These are phyloP conservation scores for Cecidostiba fungosa DNA, from an alignment of 2,888 invertebrate genomes.

Conservation along the genomic window DNA sequence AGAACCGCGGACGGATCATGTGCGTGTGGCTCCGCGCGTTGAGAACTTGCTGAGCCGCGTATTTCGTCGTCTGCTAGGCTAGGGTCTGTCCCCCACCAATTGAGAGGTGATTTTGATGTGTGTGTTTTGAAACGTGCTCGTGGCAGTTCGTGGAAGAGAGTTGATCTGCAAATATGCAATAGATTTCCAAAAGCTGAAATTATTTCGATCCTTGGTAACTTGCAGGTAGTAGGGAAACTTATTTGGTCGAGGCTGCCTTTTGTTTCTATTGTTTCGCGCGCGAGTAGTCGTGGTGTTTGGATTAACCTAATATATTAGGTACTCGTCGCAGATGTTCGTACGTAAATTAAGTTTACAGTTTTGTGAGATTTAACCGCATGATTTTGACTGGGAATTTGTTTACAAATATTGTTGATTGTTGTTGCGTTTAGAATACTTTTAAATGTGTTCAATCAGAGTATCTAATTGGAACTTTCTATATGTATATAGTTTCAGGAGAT, in stretches of 20 bases:
- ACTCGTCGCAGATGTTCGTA: not conserved
- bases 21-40: conserved; percentile 46
- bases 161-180: no score
- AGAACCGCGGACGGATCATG: conserved; percentile 49
- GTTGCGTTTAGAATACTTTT: not conserved
- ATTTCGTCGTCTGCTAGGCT: not conserved
- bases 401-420: not conserved
- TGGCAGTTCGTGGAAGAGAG: no score
- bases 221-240: no score
- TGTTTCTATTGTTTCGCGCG: no score
- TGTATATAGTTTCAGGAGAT: not conserved
- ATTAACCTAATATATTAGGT: not conserved
- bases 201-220: no score
- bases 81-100: not conserved
- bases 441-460: not conserved
- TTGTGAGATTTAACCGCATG: not conserved
- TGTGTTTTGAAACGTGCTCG: conserved; percentile 26
- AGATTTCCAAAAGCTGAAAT: no score
- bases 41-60: conserved; percentile 25
- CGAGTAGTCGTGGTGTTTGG: no score
- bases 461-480: not conserved
- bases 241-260: no score
- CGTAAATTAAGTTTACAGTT: not conserved
- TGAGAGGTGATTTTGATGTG: not conserved
- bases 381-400: not conserved